These are phyloP conservation scores for Paedocypris sp. DNA, from an alignment of 2,113 vertebrate genomes.

Conservation along the genomic window DNA sequence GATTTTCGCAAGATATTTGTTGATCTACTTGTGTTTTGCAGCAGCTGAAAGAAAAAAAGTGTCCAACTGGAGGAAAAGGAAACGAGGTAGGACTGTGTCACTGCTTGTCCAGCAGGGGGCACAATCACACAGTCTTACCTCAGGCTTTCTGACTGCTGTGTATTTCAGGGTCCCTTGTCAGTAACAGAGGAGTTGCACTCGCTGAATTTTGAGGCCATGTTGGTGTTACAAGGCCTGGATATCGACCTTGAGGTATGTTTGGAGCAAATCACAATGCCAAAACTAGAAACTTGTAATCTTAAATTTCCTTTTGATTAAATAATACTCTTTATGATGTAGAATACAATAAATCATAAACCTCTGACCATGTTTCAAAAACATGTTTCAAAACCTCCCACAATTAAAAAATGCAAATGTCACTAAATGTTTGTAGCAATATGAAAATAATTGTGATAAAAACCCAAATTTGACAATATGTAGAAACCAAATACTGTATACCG, in stretches of 20 bases:
- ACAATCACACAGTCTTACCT: neutral
- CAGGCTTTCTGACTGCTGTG: neutral
- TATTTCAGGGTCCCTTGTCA: constrained; percentile 74
- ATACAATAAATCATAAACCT: too few relatives aligned
- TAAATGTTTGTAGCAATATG: too few relatives aligned
- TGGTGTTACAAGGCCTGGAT: constrained; percentile 79
- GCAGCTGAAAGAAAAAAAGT: constrained; percentile 95
- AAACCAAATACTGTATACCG: too few relatives aligned
- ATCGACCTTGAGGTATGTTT: constrained; percentile 81
- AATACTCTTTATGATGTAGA: too few relatives aligned
- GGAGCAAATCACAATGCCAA: too few relatives aligned
- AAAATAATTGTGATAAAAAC: too few relatives aligned
- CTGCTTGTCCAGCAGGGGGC: neutral
- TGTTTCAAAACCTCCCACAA: too few relatives aligned
- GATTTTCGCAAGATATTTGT: neutral
- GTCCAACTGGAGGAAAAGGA: constrained; percentile 75
- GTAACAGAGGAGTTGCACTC: constrained; percentile 93
- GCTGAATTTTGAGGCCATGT: constrained; percentile 85
- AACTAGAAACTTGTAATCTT: too few relatives aligned
- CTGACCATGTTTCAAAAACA: too few relatives aligned
- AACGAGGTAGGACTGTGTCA: constrained; percentile 71
- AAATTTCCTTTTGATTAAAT: too few relatives aligned
- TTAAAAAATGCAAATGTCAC: too few relatives aligned
- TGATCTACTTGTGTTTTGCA: constrained; percentile 45
- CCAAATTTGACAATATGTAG: too few relatives aligned